Percentiles rank a stretch among this genome's conserved stretches.
Evolutionary conservation across 2,113 vertebrate species (phyloP).

Genomic region (Hyla sarda): DNA sequence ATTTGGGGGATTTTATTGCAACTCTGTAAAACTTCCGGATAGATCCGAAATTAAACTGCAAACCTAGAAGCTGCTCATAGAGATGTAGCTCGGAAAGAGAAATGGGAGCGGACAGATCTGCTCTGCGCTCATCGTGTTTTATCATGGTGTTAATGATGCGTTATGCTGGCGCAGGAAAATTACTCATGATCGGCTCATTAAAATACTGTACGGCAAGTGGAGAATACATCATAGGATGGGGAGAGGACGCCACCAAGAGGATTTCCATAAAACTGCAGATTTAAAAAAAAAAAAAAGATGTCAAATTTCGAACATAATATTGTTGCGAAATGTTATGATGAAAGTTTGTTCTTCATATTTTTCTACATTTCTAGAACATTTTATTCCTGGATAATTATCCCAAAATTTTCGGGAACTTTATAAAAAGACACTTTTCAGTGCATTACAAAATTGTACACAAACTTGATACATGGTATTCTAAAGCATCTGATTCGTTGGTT

Average conservation of each 20-base stretch:
- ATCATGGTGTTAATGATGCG: constrained; percentile 2
- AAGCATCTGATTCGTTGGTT: too few relatives aligned
- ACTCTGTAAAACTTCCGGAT: not conserved
- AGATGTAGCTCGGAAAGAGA: not conserved
- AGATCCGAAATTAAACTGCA: too few relatives aligned
- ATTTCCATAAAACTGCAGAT: not conserved
- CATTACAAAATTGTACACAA: too few relatives aligned
- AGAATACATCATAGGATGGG: not conserved
- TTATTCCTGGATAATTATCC: not conserved
- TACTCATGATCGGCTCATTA: constrained; percentile 15
- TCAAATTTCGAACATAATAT: not conserved
- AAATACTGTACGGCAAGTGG: not conserved
- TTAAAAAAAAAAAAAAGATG: too few relatives aligned
- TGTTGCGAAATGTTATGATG: not conserved
- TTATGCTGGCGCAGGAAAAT: not conserved
- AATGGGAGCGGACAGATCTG: not conserved
- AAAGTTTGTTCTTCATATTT: not conserved
- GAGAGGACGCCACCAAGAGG: constrained; percentile 45
- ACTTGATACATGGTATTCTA: too few relatives aligned
- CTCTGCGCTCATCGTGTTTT: constrained; percentile 5
- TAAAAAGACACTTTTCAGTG: too few relatives aligned
- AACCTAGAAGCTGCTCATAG: not conserved
- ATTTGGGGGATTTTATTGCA: not conserved
- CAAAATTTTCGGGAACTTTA: not conserved
- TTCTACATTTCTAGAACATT: not conserved